Evolutionary conservation across 1,140 invertebrate species (phyloP), one percentile per base, ranked within the genome.

Genomic region (Hirudo medicinalis): DNA sequence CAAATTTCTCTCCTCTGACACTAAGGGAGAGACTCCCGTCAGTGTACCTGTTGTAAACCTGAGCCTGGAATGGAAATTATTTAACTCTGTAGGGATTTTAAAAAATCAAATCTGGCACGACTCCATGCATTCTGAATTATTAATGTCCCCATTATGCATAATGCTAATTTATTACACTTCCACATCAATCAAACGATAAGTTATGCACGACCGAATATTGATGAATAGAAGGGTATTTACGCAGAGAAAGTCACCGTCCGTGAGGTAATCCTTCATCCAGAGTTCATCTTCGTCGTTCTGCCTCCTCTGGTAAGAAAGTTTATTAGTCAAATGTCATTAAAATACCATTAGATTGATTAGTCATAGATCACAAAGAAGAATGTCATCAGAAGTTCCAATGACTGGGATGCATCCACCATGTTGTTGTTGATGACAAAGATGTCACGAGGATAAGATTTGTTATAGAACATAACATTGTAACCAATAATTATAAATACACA

Each of bases 171-270:
- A 6, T 36, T 2, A 36, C 32, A 36, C 6, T 36, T 6, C 6
- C 32, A 6, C 2, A 6, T 6, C 32, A 36, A 36, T 36, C 32
- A 36, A 36, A 36, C 6, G 32, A 36, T 36, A 36, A 3, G 32
- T 36, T 36, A 36, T 36, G 6, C 2, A 36, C 32, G 32, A 36
- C 2, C 6, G 32, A 36, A 36, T 36, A 36, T 36, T 36, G 32
- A 36, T 36, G 32, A 36, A 36, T 6, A 6, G 32, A 36, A 36
- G 6, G 6, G 32, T 17, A 40, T 11, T 40, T 66, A 83, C 94
- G 83, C 92, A 96, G 54, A 99, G 93, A 0, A 99, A 83, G 83
- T 99, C 96, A 29, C 95, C 95, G 84, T 98, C 94, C 80, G 91
- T 88, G 20, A 99, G 82, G 83, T 94, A 95, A 60, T 89, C 87